A percentile compares a stretch with the other conserved stretches of the same genome.
phyloP scores from a whole-genome alignment of 2,888 invertebrate genomes.

The Timema cristinae region DNA sequence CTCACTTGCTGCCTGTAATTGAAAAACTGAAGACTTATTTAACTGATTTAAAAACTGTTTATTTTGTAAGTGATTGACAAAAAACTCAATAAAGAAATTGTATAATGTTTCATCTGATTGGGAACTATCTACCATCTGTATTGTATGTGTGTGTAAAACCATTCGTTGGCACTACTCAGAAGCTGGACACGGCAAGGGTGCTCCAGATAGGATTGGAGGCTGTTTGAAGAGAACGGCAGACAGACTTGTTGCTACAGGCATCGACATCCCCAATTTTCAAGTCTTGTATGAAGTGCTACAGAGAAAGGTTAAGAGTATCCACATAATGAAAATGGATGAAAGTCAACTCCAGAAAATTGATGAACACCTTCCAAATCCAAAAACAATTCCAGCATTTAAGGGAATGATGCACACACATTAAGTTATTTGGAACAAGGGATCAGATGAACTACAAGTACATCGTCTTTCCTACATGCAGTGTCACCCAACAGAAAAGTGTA shows the following conservation, averaged over 20 bases:
- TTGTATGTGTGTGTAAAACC: background rate
- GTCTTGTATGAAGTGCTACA: conserved; percentile 1
- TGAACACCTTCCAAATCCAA: background rate
- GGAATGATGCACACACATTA: background rate
- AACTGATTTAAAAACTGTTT: background rate
- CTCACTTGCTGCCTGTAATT: background rate
- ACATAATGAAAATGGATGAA: no score
- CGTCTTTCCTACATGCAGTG: conserved; percentile 4
- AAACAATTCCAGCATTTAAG: conserved; percentile 9
- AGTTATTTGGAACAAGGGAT: no score
- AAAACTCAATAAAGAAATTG: background rate
- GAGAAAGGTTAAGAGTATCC: background rate
- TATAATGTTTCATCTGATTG: background rate
- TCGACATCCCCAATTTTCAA: background rate
- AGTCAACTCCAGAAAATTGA: no score
- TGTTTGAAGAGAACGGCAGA: conserved; percentile 9
- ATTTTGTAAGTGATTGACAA: conserved; percentile 9
- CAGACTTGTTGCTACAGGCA: conserved; percentile 5
- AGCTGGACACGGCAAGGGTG: background rate
- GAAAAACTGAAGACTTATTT: no score
- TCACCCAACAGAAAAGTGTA: background rate
- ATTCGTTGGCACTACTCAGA: background rate
- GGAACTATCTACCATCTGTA: background rate
- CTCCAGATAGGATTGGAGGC: conserved; percentile 1
- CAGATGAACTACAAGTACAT: no score